These are phyloP conservation scores for Pipistrellus pipistrellus DNA, from an alignment of 2,797 vertebrate species.

Conservation along the genomic window DNA sequence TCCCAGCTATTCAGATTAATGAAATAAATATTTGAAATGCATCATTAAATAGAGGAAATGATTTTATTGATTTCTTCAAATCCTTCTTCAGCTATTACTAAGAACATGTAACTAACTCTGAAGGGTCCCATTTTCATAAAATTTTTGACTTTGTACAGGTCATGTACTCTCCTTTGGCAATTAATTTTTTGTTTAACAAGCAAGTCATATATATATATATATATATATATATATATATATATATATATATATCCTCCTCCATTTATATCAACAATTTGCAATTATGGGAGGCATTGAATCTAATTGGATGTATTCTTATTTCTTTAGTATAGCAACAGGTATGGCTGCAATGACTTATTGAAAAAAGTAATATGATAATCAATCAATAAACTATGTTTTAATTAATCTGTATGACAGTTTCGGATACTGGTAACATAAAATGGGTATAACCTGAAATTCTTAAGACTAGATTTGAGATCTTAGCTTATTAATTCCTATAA, in stretches of 20 bases:
- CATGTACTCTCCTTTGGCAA: neutral
- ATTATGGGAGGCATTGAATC: neutral
- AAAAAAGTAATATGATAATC: neutral
- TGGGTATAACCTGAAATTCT: neutral
- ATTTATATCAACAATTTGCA: neutral
- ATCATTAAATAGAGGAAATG: conserved; percentile 19
- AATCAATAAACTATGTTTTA: neutral
- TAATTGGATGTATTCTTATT: conserved; percentile 38
- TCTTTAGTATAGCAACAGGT: neutral
- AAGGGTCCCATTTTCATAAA: neutral
- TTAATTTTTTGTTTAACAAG: conserved; percentile 30
- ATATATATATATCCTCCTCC: neutral
- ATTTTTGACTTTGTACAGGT: neutral
- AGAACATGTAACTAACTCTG: neutral
- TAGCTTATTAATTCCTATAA: neutral
- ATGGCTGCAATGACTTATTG: neutral
- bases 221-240: neutral
- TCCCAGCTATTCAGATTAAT: conserved; percentile 10
- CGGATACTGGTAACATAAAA: neutral
- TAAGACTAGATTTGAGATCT: neutral
- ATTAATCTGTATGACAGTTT: conserved; percentile 31
- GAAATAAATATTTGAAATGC: conserved; percentile 45
- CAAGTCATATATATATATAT: neutral
- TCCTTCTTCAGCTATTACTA: neutral
- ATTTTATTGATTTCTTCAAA: conserved; percentile 20